Percentiles rank a stretch among this genome's conserved stretches.
Conservation (phyloP, 1,140 invertebrate genomes). For the Galleria mellonella region DNA sequence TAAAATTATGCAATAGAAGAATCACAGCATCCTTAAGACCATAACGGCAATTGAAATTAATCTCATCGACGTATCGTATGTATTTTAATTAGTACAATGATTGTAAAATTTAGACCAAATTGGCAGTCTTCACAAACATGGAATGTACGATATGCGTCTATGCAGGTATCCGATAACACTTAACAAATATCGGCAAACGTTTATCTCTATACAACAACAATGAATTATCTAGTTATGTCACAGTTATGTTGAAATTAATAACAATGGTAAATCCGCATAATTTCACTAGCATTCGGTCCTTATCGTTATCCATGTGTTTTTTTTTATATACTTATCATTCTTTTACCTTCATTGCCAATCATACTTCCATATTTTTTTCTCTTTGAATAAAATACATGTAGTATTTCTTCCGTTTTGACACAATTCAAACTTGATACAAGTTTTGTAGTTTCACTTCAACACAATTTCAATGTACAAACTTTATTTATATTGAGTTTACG, state of each 20-base stretch:
- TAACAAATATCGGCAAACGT: slow-evolving; percentile 62
- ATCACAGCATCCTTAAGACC: slow-evolving; percentile 73
- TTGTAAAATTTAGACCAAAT: slow-evolving; percentile 74
- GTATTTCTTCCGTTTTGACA: no score
- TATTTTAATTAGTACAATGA: slow-evolving; percentile 54
- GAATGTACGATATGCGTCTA: slow-evolving; percentile 74
- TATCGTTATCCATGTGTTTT: not conserved
- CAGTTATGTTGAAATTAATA: slow-evolving; percentile 41
- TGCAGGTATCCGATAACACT: slow-evolving; percentile 71
- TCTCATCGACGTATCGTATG: slow-evolving; percentile 66
- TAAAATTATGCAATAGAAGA: slow-evolving; percentile 72
- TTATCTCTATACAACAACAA: slow-evolving; percentile 70
- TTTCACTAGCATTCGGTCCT: slow-evolving; percentile 4
- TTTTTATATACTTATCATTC: no score
- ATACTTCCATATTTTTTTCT: no score
- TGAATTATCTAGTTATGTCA: slow-evolving; percentile 55
- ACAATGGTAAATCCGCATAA: slow-evolving; percentile 18
- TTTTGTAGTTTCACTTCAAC: no score
- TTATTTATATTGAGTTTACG: no score
- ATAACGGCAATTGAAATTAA: slow-evolving; percentile 69
- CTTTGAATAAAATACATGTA: no score
- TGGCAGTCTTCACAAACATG: slow-evolving; percentile 73
- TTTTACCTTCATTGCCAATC: no score
- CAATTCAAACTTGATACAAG: slow-evolving; percentile 15
- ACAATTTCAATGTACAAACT: no score